A percentile compares a stretch with the other conserved stretches of the same genome.
Conservation (phyloP, 2,888 invertebrate genomes). For the Drosophila pseudotalamancana region DNA sequence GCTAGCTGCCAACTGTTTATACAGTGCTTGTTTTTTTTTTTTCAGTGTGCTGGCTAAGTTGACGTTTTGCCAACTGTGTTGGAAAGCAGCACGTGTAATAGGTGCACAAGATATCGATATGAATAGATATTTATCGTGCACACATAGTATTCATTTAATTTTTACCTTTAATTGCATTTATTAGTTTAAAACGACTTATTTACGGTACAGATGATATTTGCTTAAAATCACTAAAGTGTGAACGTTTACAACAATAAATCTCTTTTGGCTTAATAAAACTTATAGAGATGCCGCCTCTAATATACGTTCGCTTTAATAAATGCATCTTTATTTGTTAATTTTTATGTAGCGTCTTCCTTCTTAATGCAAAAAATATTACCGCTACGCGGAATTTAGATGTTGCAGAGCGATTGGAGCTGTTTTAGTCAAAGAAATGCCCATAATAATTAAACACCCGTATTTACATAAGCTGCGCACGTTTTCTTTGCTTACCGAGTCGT, state of each 20-base stretch:
- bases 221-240: background rate
- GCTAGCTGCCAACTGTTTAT: constrained; percentile 68
- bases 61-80: constrained; percentile 39
- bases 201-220: constrained; percentile 20
- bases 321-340: constrained; percentile 42
- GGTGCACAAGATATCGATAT: constrained; percentile 33
- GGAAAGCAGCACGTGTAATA: constrained; percentile 25
- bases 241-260: background rate
- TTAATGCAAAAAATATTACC: background rate
- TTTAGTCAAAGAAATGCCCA: background rate
- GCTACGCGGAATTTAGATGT: constrained; percentile 54
- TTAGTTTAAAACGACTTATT: constrained; percentile 28
- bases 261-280: constrained; percentile 5
- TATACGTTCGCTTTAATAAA: constrained; percentile 41
- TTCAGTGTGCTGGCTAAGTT: constrained; percentile 25
- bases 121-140: background rate
- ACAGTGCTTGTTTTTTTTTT: constrained; percentile 46
- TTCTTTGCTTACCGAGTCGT: constrained; percentile 73
- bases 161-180: constrained; percentile 25
- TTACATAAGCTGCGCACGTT: constrained; percentile 52
- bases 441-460: constrained; percentile 25
- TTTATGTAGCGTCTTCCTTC: constrained; percentile 9
- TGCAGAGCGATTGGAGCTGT: constrained; percentile 60
- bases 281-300: constrained; percentile 4
- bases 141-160: background rate